Percentiles rank a stretch among this genome's conserved stretches.
Evolutionary conservation across 1,140 invertebrate species (phyloP).

Genomic region (Chionoecetes opilio): DNA sequence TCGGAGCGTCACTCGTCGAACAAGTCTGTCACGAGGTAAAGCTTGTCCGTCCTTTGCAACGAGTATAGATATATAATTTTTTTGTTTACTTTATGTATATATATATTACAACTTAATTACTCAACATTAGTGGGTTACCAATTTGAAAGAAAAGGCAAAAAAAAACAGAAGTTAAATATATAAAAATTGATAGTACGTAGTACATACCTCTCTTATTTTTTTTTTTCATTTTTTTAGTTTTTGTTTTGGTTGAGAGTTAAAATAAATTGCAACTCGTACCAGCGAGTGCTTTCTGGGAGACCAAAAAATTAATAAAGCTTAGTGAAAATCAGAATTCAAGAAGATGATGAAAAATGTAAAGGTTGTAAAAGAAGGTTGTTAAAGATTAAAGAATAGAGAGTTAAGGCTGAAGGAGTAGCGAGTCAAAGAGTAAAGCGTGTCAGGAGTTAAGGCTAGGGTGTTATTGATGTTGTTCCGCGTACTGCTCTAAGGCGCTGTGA

Average conservation of each 20-base stretch:
- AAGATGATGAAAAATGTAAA: background rate
- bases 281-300: background rate
- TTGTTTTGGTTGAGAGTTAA: background rate
- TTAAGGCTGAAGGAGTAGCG: background rate
- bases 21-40: slow-evolving; percentile 14
- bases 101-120: background rate
- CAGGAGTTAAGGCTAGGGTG: background rate
- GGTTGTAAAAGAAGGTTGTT: background rate
- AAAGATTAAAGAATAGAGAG: background rate
- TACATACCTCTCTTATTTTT: too few species aligned
- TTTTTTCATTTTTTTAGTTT: too few species aligned
- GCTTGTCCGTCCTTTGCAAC: slow-evolving; percentile 11
- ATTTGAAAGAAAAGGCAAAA: background rate
- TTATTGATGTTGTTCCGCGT: background rate
- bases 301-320: background rate
- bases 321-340: background rate
- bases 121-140: slow-evolving; percentile 13
- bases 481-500: slow-evolving; percentile 65
- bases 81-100: too few species aligned
- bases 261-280: background rate
- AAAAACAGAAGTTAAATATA: too few species aligned
- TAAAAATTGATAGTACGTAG: too few species aligned
- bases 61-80: too few species aligned
- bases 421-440: background rate
- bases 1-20: background rate